Conservation (phyloP, 2,113 vertebrate genomes). For the Tenrec ecaudatus region DNA sequence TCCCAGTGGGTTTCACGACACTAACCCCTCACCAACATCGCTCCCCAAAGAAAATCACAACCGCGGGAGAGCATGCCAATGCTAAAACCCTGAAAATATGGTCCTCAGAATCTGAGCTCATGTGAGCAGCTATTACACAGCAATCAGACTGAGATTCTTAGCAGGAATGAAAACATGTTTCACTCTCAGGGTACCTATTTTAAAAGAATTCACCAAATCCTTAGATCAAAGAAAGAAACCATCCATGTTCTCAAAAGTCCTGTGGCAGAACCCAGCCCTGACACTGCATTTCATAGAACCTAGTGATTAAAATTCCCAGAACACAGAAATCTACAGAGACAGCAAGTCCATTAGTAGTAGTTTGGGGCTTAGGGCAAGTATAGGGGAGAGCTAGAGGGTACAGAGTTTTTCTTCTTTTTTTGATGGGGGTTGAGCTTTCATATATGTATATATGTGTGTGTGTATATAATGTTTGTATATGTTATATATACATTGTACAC, state of each 20-base stretch:
- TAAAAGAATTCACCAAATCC: neutral
- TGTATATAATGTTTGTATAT: too few species aligned
- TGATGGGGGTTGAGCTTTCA: neutral
- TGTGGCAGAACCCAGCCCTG: neutral
- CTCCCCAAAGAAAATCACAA: too few species aligned
- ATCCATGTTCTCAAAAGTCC: neutral
- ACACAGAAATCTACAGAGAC: neutral
- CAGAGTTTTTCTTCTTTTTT: neutral
- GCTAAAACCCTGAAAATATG: too few species aligned
- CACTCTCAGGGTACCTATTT: neutral
- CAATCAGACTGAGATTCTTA: neutral
- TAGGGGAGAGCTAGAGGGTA: neutral
- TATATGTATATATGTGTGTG: too few species aligned
- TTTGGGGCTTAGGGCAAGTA: neutral
- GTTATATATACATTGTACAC: too few species aligned
- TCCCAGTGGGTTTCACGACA: neutral
- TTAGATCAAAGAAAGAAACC: neutral
- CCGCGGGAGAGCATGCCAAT: too few species aligned
- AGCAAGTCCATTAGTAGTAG: neutral
- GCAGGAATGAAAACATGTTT: neutral
- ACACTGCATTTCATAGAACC: neutral
- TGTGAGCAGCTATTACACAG: neutral
- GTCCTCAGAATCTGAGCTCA: neutral
- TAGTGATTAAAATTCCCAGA: neutral
- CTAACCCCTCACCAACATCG: neutral